Evolutionary conservation across 2,888 invertebrate species (phyloP).

Genomic region (Dione juno): DNA sequence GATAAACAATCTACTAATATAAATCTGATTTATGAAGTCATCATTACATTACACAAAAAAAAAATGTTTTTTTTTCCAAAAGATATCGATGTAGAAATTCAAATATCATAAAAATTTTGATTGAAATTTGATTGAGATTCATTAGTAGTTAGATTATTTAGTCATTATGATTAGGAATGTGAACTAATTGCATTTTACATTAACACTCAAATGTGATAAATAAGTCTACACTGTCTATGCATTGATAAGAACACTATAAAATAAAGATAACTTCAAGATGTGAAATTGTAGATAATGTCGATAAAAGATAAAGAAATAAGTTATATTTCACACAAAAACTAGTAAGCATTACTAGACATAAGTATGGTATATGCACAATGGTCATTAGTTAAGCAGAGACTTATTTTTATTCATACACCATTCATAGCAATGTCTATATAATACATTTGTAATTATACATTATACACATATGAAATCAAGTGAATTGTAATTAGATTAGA

Average conservation of each 20-base stretch:
- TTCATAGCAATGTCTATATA: too few species aligned
- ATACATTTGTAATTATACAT: too few species aligned
- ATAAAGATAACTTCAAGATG: slow-evolving; percentile 6
- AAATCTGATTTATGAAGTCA: not conserved
- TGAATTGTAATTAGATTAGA: too few species aligned
- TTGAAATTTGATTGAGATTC: not conserved
- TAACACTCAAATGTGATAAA: not conserved
- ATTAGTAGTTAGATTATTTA: too few species aligned
- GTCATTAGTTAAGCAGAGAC: not conserved
- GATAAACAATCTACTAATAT: not conserved
- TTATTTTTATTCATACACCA: too few species aligned
- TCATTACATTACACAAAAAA: not conserved
- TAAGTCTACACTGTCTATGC: too few species aligned
- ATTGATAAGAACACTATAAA: slow-evolving; percentile 6
- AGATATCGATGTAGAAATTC: not conserved
- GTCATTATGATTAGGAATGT: too few species aligned
- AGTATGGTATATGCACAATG: not conserved
- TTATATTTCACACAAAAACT: not conserved
- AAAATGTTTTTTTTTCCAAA: not conserved
- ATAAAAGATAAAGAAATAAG: slow-evolving; percentile 5
- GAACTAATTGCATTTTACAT: too few species aligned
- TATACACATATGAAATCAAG: too few species aligned
- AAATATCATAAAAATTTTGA: not conserved
- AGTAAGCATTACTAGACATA: too few species aligned
- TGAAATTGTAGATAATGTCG: slow-evolving; percentile 1